Conservation (phyloP, 1,140 invertebrate species). For the Papilio aristodemus region DNA sequence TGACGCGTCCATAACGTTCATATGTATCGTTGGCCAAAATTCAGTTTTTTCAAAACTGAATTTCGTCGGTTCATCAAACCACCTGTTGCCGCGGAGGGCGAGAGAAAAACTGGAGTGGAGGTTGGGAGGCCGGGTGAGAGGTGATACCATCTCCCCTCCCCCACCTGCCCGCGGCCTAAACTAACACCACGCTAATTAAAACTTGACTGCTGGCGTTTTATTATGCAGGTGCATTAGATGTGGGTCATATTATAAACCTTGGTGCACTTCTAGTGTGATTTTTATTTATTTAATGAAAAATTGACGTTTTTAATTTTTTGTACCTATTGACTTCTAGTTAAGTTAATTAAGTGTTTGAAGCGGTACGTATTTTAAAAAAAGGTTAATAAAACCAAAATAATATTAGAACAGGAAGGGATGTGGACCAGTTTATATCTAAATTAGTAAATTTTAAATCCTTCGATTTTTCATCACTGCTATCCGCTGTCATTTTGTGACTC, state of each 20-base stretch:
- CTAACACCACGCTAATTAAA: slow-evolving; percentile 65
- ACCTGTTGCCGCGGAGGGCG: slow-evolving; percentile 64
- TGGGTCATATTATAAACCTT: slow-evolving; percentile 35
- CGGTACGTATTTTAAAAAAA: too few relatives aligned
- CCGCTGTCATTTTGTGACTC: too few relatives aligned
- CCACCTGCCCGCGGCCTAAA: slow-evolving; percentile 32
- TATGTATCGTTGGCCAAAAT: slow-evolving; percentile 22
- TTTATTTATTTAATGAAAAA: not conserved
- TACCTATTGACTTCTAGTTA: too few relatives aligned
- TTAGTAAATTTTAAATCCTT: too few relatives aligned
- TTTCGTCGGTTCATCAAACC: slow-evolving; percentile 53
- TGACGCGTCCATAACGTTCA: slow-evolving; percentile 17
- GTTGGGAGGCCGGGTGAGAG: slow-evolving; percentile 42
- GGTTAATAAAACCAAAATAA: too few relatives aligned
- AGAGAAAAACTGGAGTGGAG: slow-evolving; percentile 64
- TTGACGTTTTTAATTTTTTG: too few relatives aligned
- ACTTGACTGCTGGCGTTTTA: slow-evolving; percentile 59
- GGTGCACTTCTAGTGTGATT: not conserved
- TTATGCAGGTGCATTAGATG: slow-evolving; percentile 46
- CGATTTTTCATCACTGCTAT: too few relatives aligned
- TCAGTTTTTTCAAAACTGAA: slow-evolving; percentile 42
- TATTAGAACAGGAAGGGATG: too few relatives aligned
- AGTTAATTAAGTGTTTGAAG: too few relatives aligned
- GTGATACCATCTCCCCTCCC: slow-evolving; percentile 35
- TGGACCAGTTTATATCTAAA: too few relatives aligned